Evolutionary conservation across 2,113 vertebrate genomes (phyloP).

Genomic region (Sinocyclocheilus anophthalmus): DNA sequence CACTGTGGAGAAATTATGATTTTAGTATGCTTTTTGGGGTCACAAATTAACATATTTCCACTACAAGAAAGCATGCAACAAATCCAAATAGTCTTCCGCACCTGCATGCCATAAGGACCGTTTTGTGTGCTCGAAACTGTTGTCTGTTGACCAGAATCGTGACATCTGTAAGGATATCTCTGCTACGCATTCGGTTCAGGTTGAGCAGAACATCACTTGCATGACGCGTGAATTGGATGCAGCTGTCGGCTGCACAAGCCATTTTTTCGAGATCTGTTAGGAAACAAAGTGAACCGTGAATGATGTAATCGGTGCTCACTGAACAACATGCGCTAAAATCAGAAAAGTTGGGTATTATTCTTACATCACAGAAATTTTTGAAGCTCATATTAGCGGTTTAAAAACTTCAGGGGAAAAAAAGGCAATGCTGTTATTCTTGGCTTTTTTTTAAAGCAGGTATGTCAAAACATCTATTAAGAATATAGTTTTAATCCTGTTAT

Average conservation of each 20-base stretch:
- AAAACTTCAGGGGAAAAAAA: not conserved
- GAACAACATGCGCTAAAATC: not conserved
- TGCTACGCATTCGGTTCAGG: slow-evolving; percentile 91
- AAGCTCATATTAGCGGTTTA: slow-evolving; percentile 10
- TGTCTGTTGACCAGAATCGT: slow-evolving; percentile 94
- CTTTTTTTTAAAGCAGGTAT: not conserved
- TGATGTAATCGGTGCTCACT: not conserved
- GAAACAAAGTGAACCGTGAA: not conserved
- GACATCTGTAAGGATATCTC: slow-evolving; percentile 94
- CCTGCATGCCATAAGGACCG: slow-evolving; percentile 99
- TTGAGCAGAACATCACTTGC: slow-evolving; percentile 96
- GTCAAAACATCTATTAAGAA: slow-evolving; percentile 26
- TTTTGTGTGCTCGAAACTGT: slow-evolving; percentile 97
- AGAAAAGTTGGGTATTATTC: slow-evolving; percentile 24
- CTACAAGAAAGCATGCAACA: not conserved
- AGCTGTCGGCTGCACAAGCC: slow-evolving; percentile 95
- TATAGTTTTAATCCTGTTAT: slow-evolving; percentile 2
- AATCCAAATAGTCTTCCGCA: slow-evolving; percentile 61
- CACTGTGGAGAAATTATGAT: slow-evolving; percentile 73
- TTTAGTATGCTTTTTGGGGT: not conserved
- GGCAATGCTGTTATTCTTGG: not conserved
- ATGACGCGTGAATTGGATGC: slow-evolving; percentile 98
- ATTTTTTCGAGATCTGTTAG: slow-evolving; percentile 80
- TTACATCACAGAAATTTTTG: not conserved
- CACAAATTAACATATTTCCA: not conserved